Evolutionary conservation across 2,797 vertebrate species (phyloP).

Genomic region (Staurois parvus): DNA sequence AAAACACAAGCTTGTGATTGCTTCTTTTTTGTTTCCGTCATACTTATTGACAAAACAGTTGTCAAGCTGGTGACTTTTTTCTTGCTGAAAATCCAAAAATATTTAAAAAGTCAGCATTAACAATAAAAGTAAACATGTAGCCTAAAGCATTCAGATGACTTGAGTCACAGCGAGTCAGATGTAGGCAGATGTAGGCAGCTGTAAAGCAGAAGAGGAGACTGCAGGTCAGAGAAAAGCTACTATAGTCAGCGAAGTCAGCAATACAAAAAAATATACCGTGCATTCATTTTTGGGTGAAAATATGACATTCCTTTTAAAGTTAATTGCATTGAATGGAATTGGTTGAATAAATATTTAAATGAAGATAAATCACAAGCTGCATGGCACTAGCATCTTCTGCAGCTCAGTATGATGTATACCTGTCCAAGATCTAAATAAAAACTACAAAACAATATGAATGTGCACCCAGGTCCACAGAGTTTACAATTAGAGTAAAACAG

Average conservation of each 20-base stretch:
- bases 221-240: neutral
- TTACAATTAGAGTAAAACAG: neutral
- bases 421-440: neutral
- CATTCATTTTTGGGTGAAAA: neutral
- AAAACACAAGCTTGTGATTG: neutral
- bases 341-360: neutral
- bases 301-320: neutral
- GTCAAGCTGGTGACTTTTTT: conserved; percentile 36
- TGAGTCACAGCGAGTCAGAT: conserved; percentile 37
- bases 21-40: conserved; percentile 1
- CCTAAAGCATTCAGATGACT: conserved; percentile 27
- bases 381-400: neutral
- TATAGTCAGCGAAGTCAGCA: neutral
- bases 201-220: neutral
- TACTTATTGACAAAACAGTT: neutral
- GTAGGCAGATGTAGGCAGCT: conserved; percentile 19
- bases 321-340: neutral
- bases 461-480: neutral
- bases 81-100: conserved; percentile 51
- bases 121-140: conserved; percentile 26
- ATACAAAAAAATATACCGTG: neutral
- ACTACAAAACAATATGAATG: neutral
- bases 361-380: neutral
- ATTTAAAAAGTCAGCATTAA: conserved; percentile 41
- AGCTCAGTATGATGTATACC: neutral